Percentiles rank a stretch among this genome's conserved stretches.
Evolutionary conservation across 2,113 vertebrate genomes (phyloP).

Genomic region (Sialia sialis): DNA sequence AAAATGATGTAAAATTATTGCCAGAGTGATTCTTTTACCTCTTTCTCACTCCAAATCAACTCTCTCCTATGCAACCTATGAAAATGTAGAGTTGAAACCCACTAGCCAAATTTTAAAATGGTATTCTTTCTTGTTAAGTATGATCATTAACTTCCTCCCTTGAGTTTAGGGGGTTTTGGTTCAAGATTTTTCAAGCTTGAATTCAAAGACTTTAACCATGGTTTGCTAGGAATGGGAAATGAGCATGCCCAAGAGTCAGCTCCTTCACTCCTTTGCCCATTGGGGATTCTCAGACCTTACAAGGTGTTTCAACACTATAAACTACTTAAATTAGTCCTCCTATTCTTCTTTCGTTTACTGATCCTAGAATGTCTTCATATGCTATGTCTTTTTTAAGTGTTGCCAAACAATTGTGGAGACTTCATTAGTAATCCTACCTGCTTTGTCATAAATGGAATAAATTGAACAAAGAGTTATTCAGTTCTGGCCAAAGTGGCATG

Average conservation of each 20-base stretch:
- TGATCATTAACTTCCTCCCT: not conserved
- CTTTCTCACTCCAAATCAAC: not conserved
- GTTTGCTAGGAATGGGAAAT: not conserved
- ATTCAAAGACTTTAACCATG: not conserved
- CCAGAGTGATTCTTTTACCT: not conserved
- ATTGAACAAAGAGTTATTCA: not conserved
- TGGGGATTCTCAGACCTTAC: not conserved
- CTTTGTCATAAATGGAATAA: not conserved
- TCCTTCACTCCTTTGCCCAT: not conserved
- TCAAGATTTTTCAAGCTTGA: not conserved
- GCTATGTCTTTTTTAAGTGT: not conserved
- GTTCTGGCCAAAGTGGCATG: not conserved
- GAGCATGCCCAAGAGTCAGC: not conserved
- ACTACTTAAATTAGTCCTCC: not conserved
- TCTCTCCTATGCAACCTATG: not conserved
- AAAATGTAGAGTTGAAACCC: not conserved
- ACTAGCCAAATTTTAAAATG: not conserved
- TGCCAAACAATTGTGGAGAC: not conserved
- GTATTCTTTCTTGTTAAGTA: not conserved
- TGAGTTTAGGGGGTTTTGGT: not conserved
- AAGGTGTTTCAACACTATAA: not conserved
- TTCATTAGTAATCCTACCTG: not conserved
- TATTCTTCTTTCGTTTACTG: not conserved
- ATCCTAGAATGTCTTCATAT: not conserved
- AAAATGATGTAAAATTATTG: not conserved